A percentile compares a stretch with the other conserved stretches of the same genome.
Conservation (phyloP, 37 sponge, comb jelly and placozoan genomes). For the Ephydatia muelleri region DNA sequence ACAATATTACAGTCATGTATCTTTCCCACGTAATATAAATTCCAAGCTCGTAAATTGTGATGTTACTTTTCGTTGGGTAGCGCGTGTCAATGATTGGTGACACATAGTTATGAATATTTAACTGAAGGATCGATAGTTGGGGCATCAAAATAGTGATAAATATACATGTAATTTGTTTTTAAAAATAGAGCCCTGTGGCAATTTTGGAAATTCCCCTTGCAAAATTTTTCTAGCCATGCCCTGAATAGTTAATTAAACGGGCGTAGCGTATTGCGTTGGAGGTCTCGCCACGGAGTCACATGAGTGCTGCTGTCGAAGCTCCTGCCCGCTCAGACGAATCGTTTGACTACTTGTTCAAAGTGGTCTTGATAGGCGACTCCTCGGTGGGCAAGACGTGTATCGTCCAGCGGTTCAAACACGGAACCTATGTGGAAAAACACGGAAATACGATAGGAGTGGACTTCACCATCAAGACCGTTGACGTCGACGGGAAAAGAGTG, state of each 20-base stretch:
- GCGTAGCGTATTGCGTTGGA: not conserved
- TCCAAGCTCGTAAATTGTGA: too few relatives aligned
- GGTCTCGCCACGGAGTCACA: not conserved
- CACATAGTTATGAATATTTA: too few relatives aligned
- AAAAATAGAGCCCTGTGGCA: too few relatives aligned
- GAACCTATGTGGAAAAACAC: conserved; percentile 81
- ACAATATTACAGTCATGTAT: too few relatives aligned
- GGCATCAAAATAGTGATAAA: too few relatives aligned
- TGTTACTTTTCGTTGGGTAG: too few relatives aligned
- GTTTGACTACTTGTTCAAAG: conserved; percentile 42
- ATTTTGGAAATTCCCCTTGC: too few relatives aligned
- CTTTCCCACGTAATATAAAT: too few relatives aligned
- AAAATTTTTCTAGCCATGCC: too few relatives aligned
- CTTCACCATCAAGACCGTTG: conserved; percentile 84
- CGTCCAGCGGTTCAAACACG: conserved; percentile 90
- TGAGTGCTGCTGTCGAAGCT: not conserved
- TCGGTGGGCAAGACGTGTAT: conserved; percentile 94
- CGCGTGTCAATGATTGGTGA: too few relatives aligned
- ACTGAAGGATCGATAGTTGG: too few relatives aligned
- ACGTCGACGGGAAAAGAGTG: conserved; percentile 77
- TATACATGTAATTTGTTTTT: too few relatives aligned
- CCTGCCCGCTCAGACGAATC: not conserved
- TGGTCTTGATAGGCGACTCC: conserved; percentile 91
- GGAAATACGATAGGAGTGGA: conserved; percentile 97
- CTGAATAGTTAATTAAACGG: not conserved